Percentiles rank a stretch among this genome's conserved stretches.
These are phyloP conservation scores for Drosophila sulfurigaster DNA, from an alignment of 1,140 invertebrate genomes.

Conservation along the genomic window DNA sequence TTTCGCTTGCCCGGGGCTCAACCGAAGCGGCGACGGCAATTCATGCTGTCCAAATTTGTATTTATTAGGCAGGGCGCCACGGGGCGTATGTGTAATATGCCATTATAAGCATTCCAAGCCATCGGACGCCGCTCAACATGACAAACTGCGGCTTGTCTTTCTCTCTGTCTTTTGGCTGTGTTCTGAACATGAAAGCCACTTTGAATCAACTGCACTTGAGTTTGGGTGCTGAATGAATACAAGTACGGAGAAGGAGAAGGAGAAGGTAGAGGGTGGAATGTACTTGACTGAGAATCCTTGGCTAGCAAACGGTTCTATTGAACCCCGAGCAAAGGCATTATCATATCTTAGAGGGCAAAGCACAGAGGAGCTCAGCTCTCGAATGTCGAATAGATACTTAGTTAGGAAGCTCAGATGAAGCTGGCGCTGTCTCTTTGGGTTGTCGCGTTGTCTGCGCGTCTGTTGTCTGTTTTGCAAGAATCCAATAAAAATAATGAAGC, in stretches of 20 bases:
- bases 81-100: conserved; percentile 82
- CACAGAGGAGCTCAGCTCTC: conserved; percentile 19
- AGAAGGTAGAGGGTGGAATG: neutral
- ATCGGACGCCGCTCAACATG: conserved; percentile 46
- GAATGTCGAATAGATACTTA: neutral
- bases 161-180: conserved; percentile 6
- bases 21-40: conserved; percentile 44
- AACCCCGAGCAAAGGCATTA: conserved; percentile 63
- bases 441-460: neutral
- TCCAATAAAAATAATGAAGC: conserved; percentile 81
- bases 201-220: conserved; percentile 37
- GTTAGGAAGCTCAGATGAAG: conserved; percentile 14
- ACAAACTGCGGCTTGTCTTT: conserved; percentile 42
- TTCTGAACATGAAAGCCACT: conserved; percentile 25
- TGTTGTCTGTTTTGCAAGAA: conserved; percentile 48
- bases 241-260: conserved; percentile 6
- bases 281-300: conserved; percentile 24
- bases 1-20: conserved; percentile 4
- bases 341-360: conserved; percentile 57
- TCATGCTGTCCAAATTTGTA: conserved; percentile 79
- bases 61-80: conserved; percentile 78
- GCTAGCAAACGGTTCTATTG: conserved; percentile 70
- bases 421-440: neutral
- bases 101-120: conserved; percentile 74
- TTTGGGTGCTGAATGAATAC: conserved; percentile 24